phyloP scores from a whole-genome alignment of 2,797 vertebrate genomes.

The Huso huso region DNA sequence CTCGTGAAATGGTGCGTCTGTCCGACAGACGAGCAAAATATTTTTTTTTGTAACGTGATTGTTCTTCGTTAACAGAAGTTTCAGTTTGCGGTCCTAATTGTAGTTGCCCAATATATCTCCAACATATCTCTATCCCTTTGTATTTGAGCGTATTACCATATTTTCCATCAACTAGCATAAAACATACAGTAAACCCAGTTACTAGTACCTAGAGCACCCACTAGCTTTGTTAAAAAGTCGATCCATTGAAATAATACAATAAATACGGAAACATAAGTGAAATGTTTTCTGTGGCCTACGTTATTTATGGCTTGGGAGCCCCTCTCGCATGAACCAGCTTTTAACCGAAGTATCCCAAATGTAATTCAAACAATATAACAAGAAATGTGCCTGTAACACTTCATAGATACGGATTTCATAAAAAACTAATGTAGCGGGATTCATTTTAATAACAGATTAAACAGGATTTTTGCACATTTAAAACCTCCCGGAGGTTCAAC shows the following conservation, averaged over 20 bases:
- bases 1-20: too few relatives aligned
- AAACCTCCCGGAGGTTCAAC: conserved; percentile 17
- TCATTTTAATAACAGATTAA: conserved; percentile 38
- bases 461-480: conserved; percentile 35
- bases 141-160: too few relatives aligned
- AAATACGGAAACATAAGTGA: background rate
- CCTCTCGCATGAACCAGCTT: background rate
- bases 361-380: background rate
- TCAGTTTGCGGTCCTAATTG: too few relatives aligned
- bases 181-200: background rate
- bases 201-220: background rate
- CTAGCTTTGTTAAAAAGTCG: background rate
- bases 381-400: background rate
- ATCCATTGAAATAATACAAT: background rate
- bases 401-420: background rate
- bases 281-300: background rate
- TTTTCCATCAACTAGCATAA: too few relatives aligned
- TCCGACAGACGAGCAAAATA: too few relatives aligned
- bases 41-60: too few relatives aligned
- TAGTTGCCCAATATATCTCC: too few relatives aligned
- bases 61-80: too few relatives aligned
- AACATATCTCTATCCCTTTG: too few relatives aligned
- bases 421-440: background rate
- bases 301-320: background rate
- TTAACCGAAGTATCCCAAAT: background rate